A percentile compares a stretch with the other conserved stretches of the same genome.
Evolutionary conservation across 92 coral and sea anemone genomes (phyloP).

Genomic region (Phenganax stokvisi): DNA sequence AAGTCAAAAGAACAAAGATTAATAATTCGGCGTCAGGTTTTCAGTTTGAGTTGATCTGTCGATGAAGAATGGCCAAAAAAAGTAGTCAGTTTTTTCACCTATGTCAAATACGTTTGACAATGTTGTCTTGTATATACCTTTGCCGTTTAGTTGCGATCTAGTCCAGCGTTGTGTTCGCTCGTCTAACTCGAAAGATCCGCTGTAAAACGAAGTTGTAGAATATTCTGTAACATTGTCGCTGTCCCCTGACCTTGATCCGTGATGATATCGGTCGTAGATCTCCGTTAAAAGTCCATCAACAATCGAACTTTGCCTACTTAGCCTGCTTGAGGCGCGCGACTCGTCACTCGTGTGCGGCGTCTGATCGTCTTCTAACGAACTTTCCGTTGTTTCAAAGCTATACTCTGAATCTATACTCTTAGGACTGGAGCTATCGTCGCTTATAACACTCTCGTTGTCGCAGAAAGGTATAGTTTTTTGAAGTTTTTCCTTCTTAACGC

Average conservation of each 20-base stretch:
- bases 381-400: constrained; percentile 71
- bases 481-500: background rate
- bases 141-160: constrained; percentile 62
- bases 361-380: constrained; percentile 57
- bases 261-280: constrained; percentile 91
- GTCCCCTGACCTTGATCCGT: constrained; percentile 81
- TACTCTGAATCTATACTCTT: constrained; percentile 91
- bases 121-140: constrained; percentile 51
- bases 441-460: constrained; percentile 60
- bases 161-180: constrained; percentile 92
- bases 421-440: constrained; percentile 80
- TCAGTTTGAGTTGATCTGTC: too few relatives aligned
- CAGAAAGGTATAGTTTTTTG: background rate
- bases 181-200: constrained; percentile 96
- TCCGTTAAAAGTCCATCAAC: constrained; percentile 91
- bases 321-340: constrained; percentile 44
- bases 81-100: too few relatives aligned
- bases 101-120: background rate
- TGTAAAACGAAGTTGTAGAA: constrained; percentile 88
- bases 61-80: too few relatives aligned
- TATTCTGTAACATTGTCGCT: constrained; percentile 98
- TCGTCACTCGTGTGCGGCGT: constrained; percentile 46
- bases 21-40: too few relatives aligned
- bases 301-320: constrained; percentile 69
- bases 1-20: too few relatives aligned